phyloP scores from a whole-genome alignment of 2,113 vertebrate species.

The Malaclemys terrapin region DNA sequence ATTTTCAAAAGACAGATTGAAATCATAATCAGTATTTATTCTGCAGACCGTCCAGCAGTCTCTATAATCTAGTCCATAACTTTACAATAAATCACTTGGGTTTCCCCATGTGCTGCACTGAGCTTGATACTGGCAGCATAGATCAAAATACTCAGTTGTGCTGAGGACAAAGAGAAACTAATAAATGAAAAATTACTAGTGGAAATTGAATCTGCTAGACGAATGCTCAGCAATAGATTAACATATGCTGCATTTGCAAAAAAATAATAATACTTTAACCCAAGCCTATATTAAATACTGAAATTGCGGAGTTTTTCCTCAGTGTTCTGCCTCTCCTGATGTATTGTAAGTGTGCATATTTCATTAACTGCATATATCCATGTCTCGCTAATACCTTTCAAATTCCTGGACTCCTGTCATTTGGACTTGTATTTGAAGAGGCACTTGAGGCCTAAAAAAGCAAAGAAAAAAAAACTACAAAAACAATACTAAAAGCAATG shows the following conservation, averaged over 20 bases:
- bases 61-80: neutral
- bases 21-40: constrained; percentile 27
- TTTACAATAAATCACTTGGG: constrained; percentile 33
- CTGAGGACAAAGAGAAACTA: constrained; percentile 65
- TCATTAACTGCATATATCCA: constrained; percentile 77
- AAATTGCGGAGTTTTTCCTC: constrained; percentile 71
- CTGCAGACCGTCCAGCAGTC: neutral
- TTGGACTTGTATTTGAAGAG: constrained; percentile 75
- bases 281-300: constrained; percentile 80
- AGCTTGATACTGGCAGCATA: constrained; percentile 7
- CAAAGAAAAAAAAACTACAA: constrained; percentile 35
- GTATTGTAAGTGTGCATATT: constrained; percentile 76
- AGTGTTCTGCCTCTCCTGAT: constrained; percentile 69
- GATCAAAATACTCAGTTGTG: constrained; percentile 46
- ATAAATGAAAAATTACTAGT: constrained; percentile 78
- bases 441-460: constrained; percentile 68
- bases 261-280: constrained; percentile 64
- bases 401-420: constrained; percentile 71
- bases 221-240: constrained; percentile 78
- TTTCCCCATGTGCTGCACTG: constrained; percentile 9
- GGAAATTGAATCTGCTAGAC: constrained; percentile 77
- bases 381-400: constrained; percentile 80
- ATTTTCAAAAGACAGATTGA: constrained; percentile 11
- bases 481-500: constrained; percentile 41
- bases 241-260: constrained; percentile 74